Evolutionary conservation across 2,113 vertebrate genomes (phyloP).

Genomic region (Melanerpes formicivorus): DNA sequence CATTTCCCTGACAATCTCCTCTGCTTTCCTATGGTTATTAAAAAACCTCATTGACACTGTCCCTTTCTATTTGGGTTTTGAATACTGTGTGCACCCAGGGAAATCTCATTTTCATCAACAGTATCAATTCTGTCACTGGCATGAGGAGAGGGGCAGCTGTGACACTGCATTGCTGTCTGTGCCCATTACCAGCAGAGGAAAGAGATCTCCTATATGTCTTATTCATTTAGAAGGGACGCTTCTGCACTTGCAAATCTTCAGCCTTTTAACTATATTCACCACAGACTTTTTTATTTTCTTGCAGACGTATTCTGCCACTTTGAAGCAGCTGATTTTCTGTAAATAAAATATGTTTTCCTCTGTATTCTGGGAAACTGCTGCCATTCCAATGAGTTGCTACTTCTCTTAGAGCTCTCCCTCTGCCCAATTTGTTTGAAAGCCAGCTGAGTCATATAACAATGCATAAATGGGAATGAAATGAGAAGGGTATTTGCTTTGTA

Average conservation of each 20-base stretch:
- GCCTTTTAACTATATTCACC: background rate
- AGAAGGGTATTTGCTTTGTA: background rate
- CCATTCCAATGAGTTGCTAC: background rate
- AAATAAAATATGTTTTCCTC: background rate
- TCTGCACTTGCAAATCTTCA: background rate
- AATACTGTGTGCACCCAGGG: background rate
- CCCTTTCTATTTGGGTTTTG: background rate
- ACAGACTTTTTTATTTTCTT: background rate
- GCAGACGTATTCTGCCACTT: background rate
- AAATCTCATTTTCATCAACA: background rate
- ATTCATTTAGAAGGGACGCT: background rate
- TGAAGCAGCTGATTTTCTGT: background rate
- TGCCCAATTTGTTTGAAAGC: background rate
- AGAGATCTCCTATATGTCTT: background rate
- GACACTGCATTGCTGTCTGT: background rate
- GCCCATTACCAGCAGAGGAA: background rate
- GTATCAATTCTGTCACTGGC: background rate
- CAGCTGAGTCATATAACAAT: background rate
- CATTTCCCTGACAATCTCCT: background rate
- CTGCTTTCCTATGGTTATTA: background rate
- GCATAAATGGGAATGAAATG: background rate
- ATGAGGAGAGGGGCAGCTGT: background rate
- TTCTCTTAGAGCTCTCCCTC: conserved; percentile 9
- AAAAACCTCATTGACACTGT: background rate
- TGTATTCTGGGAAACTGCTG: background rate